Base-by-base conservation (phyloP, 1,140 invertebrate species). In the Pissodes strobi region DNA sequence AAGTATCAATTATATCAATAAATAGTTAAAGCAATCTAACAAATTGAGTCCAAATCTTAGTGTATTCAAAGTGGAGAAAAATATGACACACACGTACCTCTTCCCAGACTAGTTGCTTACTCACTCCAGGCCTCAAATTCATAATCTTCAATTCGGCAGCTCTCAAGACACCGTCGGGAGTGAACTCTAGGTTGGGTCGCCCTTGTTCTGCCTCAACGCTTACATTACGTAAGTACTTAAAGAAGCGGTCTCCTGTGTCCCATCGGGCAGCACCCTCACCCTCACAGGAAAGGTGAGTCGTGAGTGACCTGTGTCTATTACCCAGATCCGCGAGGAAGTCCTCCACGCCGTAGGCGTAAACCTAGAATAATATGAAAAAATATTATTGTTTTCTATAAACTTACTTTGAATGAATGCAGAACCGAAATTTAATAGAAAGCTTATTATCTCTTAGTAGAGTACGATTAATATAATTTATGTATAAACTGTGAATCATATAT, bases 81-180 rank as follows among this genome's bases (percentile, higher is more conserved):
- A n/a, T n/a, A n/a, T n/a, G n/a, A n/a, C n/a, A n/a, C n/a, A n/a
- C n/a, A 55, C 84, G 84, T 75, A 93, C 92, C 86, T 94, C 90
- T 76, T 95, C 93, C 94, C 94, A 97, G 17, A 90, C 86, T 12
- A 92, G 82, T 76, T 90, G 87, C 74, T 88, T 87, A 67, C 88
- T 90, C 10, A 88, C 83, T 12, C 89, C 88, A 0, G 91, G 86
- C 39, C 91, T 82, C 3, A 97, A 82, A 79, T 97, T 97, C 90
- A 96, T 91, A 63, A 97, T 94, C 79, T 94, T 92, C 55, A 97
- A 80, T 78, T 96, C 91, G 0, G 92, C 90, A 0, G 90, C 87
- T 74, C 89, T 88, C 12, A 95, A 79, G 55, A 93, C 92, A 0
- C 94, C 94, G 72, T 96, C 93, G 2, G 88, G 86, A 5, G 92